These are phyloP conservation scores for Mastomys coucha DNA, from an alignment of 2,113 vertebrate genomes.

Conservation along the genomic window DNA sequence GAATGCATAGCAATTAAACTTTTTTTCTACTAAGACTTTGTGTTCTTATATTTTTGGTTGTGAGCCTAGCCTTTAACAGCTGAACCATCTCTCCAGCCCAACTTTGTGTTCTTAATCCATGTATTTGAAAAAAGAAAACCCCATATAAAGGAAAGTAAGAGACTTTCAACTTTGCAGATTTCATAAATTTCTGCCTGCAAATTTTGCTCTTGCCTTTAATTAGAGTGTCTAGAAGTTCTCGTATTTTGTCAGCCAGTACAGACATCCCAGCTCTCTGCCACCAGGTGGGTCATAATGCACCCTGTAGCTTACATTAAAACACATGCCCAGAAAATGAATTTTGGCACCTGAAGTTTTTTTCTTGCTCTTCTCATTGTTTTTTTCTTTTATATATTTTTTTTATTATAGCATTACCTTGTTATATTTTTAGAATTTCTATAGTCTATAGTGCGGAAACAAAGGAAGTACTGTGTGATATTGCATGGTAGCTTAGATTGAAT, in stretches of 20 bases:
- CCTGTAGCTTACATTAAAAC: conserved; percentile 73
- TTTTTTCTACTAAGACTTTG: conserved; percentile 50
- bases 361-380: background rate
- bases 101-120: background rate
- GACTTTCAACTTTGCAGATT: background rate
- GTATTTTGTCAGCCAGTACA: conserved; percentile 64
- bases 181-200: conserved; percentile 53
- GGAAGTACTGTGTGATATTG: conserved; percentile 22
- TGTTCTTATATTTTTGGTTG: too few relatives aligned
- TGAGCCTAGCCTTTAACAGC: too few relatives aligned
- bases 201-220: conserved; percentile 75
- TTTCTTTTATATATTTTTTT: conserved; percentile 47
- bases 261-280: conserved; percentile 70
- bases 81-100: too few relatives aligned
- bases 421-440: background rate
- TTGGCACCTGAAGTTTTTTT: conserved; percentile 46
- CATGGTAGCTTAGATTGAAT: background rate
- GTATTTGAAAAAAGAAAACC: conserved; percentile 34
- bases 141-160: background rate
- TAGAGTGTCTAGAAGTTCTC: conserved; percentile 68
- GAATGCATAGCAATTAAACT: conserved; percentile 32
- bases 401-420: conserved; percentile 51
- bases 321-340: conserved; percentile 72
- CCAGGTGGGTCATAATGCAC: conserved; percentile 59
- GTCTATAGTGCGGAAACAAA: background rate